phyloP scores from a whole-genome alignment of 2,797 vertebrate genomes.

The Aselliscus stoliczkanus region DNA sequence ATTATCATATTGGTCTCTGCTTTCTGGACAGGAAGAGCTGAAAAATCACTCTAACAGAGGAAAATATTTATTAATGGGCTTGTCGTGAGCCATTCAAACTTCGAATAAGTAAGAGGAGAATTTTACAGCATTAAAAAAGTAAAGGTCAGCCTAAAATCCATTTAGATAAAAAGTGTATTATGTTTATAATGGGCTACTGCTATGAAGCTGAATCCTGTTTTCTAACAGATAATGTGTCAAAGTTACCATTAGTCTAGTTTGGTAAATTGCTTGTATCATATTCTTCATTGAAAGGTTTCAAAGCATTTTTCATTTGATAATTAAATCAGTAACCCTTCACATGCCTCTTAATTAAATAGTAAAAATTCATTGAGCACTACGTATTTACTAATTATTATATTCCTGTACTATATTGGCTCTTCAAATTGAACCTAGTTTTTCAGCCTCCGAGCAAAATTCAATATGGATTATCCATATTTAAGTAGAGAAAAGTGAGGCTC shows the following conservation, averaged over 20 bases:
- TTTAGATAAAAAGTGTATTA: slow-evolving; percentile 32
- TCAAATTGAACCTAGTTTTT: not conserved
- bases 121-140: slow-evolving; percentile 12
- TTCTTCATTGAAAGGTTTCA: not conserved
- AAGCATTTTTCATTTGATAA: slow-evolving; percentile 24
- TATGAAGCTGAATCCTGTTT: not conserved
- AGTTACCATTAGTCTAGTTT: slow-evolving; percentile 3
- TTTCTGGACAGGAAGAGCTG: slow-evolving; percentile 50
- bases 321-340: not conserved
- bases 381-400: not conserved
- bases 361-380: not conserved
- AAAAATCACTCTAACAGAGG: slow-evolving; percentile 33
- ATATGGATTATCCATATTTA: not conserved
- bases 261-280: not conserved
- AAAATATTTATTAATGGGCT: slow-evolving; percentile 59
- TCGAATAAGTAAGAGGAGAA: slow-evolving; percentile 39
- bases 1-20: slow-evolving; percentile 58
- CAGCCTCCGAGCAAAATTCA: not conserved
- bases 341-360: not conserved
- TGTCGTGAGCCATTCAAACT: slow-evolving; percentile 51
- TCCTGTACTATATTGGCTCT: not conserved
- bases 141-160: slow-evolving; percentile 20
- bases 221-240: not conserved
- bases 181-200: not conserved
- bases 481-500: not conserved